Evolutionary conservation across 2,888 invertebrate species (phyloP), one percentile per base, ranked within the genome.

Genomic region (Mesochorus sp.): DNA sequence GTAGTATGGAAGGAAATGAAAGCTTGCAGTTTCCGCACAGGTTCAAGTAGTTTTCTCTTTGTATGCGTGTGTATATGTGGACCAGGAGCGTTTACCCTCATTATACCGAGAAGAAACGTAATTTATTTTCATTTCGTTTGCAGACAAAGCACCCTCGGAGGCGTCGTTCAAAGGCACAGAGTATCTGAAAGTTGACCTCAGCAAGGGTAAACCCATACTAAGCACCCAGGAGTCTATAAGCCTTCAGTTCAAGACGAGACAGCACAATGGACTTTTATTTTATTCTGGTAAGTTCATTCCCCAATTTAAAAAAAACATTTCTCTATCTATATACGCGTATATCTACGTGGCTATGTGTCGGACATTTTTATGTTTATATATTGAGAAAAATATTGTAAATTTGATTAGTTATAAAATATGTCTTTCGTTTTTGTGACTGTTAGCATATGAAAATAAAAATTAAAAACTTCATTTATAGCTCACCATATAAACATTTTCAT

Each of bases 121-220:
- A 73, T 73, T 79, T 78, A 72, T 47, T 78, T 81, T 76, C 49
- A 61, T 61, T 76, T 79, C 82, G 83, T 91, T 91, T 89, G 6
- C 95, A 98, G 98, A 97, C 90, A 97, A 97, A 92, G 96, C 96
- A 8, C 97, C 98, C 42, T 96, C 97, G 66, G 98, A 98, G 92
- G 98, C 97, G 5, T 97, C 98, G 71, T 98, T 98, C 91, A 94
- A 96, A 68, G 98, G 98, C 3, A 95, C 95, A 0, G 97, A 98
- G 92, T 98, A 96, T 92, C 94, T 98, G 70, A 97, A 96, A 64
- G 98, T 98, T 92, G 97, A 98, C 91, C 93, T 98, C 85, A 96
- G 96, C 77, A 95, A 96, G 90, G 96, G 96, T 0, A 96, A 97
- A 88, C 97, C 97, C 1, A 95, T 98, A 85, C 95, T 97, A 81